phyloP scores from a whole-genome alignment of 2,113 vertebrate species.

The Lates calcarifer region DNA sequence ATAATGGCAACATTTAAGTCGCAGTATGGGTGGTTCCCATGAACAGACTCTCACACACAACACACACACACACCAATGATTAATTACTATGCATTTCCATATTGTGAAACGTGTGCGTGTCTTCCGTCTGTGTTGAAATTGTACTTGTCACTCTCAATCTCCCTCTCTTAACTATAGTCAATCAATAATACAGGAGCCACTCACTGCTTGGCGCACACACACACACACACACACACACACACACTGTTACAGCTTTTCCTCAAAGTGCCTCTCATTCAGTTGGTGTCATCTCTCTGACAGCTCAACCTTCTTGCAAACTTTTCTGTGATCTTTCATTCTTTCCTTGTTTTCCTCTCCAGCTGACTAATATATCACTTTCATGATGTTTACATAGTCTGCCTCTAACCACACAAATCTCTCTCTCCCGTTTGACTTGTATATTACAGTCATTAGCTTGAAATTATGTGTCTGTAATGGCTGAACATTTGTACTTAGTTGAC shows the following conservation, averaged over 20 bases:
- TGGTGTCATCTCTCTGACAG: constrained; percentile 5
- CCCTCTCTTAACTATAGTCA: constrained; percentile 41
- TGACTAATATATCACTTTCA: neutral
- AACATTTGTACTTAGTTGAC: constrained; percentile 17
- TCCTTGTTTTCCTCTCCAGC: neutral
- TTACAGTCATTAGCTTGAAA: constrained; percentile 26
- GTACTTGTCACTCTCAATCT: constrained; percentile 68
- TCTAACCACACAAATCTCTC: constrained; percentile 1
- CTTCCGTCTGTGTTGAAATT: constrained; percentile 42
- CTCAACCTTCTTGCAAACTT: neutral
- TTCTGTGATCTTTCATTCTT: neutral
- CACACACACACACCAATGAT: constrained; percentile 22
- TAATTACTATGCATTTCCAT: constrained; percentile 5
- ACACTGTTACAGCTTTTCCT: constrained; percentile 30
- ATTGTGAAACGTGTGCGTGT: constrained; percentile 63
- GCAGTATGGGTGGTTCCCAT: neutral
- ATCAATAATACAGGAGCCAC: constrained; percentile 71
- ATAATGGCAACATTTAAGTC: neutral
- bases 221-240: constrained; percentile 20
- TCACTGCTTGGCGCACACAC: constrained; percentile 32
- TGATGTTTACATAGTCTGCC: constrained; percentile 2
- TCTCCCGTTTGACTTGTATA: constrained; percentile 23
- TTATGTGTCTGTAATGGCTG: constrained; percentile 14
- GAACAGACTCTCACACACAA: neutral
- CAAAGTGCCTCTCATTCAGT: constrained; percentile 20